These are phyloP conservation scores for Orius laevigatus DNA, from an alignment of 1,140 invertebrate species.

Conservation along the genomic window DNA sequence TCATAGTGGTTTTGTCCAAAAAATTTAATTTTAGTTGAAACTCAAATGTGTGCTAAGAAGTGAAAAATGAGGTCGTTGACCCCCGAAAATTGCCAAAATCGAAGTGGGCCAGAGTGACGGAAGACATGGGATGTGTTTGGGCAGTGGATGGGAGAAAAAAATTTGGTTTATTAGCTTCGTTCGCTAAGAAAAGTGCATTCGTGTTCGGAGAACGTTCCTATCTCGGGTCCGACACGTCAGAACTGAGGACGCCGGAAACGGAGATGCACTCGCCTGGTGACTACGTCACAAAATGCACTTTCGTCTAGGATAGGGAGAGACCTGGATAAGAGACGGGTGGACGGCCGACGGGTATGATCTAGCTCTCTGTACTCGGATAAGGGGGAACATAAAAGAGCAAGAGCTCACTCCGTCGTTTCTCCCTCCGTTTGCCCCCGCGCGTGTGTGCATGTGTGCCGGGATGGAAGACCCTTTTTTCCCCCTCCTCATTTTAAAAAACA, in stretches of 20 bases:
- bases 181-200: background rate
- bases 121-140: background rate
- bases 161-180: background rate
- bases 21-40: no score
- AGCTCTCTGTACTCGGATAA: conserved; percentile 10
- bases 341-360: conserved; percentile 9
- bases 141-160: background rate
- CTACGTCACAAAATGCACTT: conserved; percentile 12
- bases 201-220: background rate
- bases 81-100: background rate
- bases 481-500: no score
- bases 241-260: background rate
- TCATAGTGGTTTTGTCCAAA: no score
- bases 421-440: no score
- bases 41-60: no score
- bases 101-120: background rate
- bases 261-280: conserved; percentile 6
- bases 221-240: background rate
- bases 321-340: background rate
- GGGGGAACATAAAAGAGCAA: conserved; percentile 1
- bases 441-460: no score
- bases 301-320: background rate
- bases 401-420: background rate
- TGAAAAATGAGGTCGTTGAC: no score
- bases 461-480: no score